phyloP scores from a whole-genome alignment of 2,888 invertebrate species.

The Lomographa bimaculata region DNA sequence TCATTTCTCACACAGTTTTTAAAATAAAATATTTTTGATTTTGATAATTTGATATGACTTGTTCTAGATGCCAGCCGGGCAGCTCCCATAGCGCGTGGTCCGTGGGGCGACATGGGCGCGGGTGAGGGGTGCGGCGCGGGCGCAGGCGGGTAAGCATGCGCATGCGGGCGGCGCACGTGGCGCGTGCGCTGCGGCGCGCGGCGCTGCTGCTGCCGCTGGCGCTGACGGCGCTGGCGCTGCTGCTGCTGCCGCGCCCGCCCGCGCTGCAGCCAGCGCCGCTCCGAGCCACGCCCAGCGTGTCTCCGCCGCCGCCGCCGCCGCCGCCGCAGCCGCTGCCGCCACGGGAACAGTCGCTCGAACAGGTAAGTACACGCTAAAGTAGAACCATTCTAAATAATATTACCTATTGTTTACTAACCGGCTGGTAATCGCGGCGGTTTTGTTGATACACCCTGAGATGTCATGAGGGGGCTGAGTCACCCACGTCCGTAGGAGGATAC shows the following conservation, averaged over 20 bases:
- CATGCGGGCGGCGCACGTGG: conserved; percentile 67
- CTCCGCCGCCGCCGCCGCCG: conserved; percentile 22
- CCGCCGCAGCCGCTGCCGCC: conserved; percentile 37
- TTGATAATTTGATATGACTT: no score
- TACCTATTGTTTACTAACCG: no score
- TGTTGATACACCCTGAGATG: no score
- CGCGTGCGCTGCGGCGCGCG: conserved; percentile 69
- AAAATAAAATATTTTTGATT: no score
- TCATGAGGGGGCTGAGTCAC: no score
- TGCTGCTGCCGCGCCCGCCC: conserved; percentile 73
- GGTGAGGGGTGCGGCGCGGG: conserved; percentile 29
- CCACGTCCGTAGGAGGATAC: no score
- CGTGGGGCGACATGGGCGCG: conserved; percentile 26
- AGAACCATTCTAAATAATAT: no score
- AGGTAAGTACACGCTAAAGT: no score
- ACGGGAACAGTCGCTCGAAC: conserved; percentile 44
- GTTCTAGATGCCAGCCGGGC: conserved; percentile 17
- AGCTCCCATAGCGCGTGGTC: conserved; percentile 7
- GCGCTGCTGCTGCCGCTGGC: conserved; percentile 77
- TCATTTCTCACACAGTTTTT: no score
- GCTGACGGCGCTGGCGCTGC: conserved; percentile 78
- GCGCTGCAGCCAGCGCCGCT: conserved; percentile 48
- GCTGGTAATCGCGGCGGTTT: no score
- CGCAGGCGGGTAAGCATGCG: conserved; percentile 54
- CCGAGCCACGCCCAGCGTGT: conserved; percentile 39